These are phyloP conservation scores for Falco naumanni DNA, from an alignment of 2,797 vertebrate genomes.

Conservation along the genomic window DNA sequence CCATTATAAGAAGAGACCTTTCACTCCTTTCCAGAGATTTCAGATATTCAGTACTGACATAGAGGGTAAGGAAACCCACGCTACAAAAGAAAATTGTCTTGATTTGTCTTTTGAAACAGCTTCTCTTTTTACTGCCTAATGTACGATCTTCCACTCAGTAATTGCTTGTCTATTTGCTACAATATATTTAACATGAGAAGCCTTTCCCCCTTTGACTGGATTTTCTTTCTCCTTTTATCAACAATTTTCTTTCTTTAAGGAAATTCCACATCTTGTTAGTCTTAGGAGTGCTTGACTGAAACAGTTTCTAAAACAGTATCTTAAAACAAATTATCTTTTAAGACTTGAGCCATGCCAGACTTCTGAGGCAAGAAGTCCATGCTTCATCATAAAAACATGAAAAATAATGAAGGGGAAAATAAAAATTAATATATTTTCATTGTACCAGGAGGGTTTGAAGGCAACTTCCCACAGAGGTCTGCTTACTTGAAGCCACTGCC, in stretches of 20 bases:
- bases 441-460: not conserved
- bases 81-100: not conserved
- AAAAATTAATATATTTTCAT: not conserved
- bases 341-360: not conserved
- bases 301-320: not conserved
- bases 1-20: not conserved
- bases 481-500: not conserved
- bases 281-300: not conserved
- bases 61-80: not conserved
- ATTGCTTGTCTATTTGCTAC: not conserved
- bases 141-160: not conserved
- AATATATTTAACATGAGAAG: not conserved
- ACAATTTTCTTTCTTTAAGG: not conserved
- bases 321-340: not conserved
- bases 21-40: not conserved
- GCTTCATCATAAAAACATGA: not conserved
- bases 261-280: not conserved
- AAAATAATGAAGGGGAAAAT: not conserved
- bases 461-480: not conserved
- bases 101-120: constrained; percentile 1
- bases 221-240: not conserved
- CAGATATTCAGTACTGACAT: not conserved
- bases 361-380: not conserved
- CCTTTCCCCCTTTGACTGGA: not conserved
- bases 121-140: not conserved